Percentiles rank a stretch among this genome's conserved stretches.
These are phyloP conservation scores for Ictidomys tridecemlineatus DNA, from an alignment of 2,113 vertebrate genomes.

Conservation along the genomic window DNA sequence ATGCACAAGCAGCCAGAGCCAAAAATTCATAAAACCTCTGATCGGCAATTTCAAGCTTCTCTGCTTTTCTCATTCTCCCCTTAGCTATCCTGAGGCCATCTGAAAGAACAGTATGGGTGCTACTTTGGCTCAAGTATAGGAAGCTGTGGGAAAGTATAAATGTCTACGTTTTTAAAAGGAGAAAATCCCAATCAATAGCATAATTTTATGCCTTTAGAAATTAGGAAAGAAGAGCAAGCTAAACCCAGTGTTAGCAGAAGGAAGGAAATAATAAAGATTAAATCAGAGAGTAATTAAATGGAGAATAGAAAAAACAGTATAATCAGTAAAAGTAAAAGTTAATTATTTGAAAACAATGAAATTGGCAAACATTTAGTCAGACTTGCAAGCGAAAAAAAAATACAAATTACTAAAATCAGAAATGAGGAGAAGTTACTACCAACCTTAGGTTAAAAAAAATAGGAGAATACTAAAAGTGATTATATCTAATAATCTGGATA, in stretches of 20 bases:
- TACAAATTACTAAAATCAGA: not conserved
- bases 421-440: not conserved
- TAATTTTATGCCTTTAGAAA: not conserved
- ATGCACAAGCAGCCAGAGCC: not conserved
- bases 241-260: not conserved
- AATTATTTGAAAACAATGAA: not conserved
- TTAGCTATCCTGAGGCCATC: not conserved
- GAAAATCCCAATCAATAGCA: not conserved
- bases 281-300: not conserved
- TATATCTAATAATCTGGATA: not conserved
- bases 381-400: no score
- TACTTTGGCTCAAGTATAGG: not conserved
- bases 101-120: not conserved
- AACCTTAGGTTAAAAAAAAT: not conserved
- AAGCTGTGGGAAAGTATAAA: not conserved
- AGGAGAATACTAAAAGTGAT: not conserved
- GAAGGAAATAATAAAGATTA: not conserved
- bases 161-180: not conserved
- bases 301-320: not conserved
- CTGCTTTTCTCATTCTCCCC: not conserved
- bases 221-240: not conserved
- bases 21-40: not conserved
- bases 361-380: not conserved
- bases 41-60: not conserved
- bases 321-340: not conserved